Evolutionary conservation across 2,113 vertebrate species (phyloP), one percentile per base, ranked within the genome.

Genomic region (Ctenodactylus gundi): DNA sequence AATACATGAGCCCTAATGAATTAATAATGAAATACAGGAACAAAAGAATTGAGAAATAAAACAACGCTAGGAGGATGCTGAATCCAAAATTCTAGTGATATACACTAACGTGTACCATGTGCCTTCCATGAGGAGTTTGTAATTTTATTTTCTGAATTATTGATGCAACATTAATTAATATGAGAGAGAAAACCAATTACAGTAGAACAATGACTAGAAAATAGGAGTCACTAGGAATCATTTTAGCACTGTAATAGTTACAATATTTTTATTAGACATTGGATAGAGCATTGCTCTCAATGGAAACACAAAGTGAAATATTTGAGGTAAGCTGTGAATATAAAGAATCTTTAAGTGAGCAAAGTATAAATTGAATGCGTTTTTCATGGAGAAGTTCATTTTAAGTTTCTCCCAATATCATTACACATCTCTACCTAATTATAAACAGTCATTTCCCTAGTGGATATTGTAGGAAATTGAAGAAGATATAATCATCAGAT

Each of bases 341-440:
- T 82, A 86, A 95, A 91, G 44, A 6, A 88, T 89, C 93, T 88
- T 91, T 81, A 82, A 85, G 36, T 93, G 95, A 94, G 29, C 4
- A 93, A 94, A 93, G 20, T 75, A 86, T 34, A 94, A 91, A 70
- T 55, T 86, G 29, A 12, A 76, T 46, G 25, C 72, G 75, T 87
- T 88, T 83, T 96, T 91, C 85, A 92, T n/a, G 7, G n/a, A 13
- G 39, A 84, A 92, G 27, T 29, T 90, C 31, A 41, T 93, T 90
- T 93, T 92, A 83, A 89, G 14, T 80, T 77, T 80, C 58, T 84
- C 31, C 36, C 58, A 67, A 85, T 58, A 94, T 76, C 20, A 44
- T 84, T 83, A 94, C 44, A 53, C 6, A 76, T 81, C 86, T 88
- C 27, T 67, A 2, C 12, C 49, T 62, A 75, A 70, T 49, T 92